These are phyloP conservation scores for Neotoxoptera formosana DNA, from an alignment of 1,140 invertebrate species.

Conservation along the genomic window DNA sequence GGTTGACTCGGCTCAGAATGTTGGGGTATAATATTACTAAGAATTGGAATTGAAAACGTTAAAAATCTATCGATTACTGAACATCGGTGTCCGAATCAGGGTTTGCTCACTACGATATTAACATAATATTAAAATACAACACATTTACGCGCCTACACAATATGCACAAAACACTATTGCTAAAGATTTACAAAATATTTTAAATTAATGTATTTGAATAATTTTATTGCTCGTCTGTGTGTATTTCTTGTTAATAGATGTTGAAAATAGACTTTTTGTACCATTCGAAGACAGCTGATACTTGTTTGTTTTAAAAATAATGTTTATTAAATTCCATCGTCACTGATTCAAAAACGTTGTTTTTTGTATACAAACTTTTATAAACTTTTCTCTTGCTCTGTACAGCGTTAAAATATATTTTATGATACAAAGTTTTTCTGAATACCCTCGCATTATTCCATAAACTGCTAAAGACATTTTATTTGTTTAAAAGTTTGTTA, in stretches of 20 bases:
- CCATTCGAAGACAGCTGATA: not conserved
- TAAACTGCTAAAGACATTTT: constrained; percentile 22
- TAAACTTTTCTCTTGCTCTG: not conserved
- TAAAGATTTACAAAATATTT: not conserved
- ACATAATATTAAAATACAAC: not conserved
- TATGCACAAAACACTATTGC: not conserved
- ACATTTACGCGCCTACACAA: not conserved
- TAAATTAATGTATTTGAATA: not conserved
- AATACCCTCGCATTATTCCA: not conserved
- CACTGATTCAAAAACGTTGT: not conserved
- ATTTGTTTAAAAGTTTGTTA: constrained; percentile 22
- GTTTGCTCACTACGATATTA: not conserved
- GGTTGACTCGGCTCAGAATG: not conserved
- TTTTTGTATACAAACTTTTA: not conserved
- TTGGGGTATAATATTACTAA: not conserved
- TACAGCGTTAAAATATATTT: constrained; percentile 35
- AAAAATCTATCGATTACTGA: not conserved
- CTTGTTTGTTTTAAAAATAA: not conserved
- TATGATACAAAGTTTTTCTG: constrained; percentile 16
- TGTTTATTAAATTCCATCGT: not conserved
- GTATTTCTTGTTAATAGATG: not conserved
- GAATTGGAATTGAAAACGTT: not conserved
- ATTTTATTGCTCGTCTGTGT: not conserved
- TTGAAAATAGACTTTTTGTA: not conserved
- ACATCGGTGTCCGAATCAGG: not conserved